phyloP scores from a whole-genome alignment of 2,113 vertebrate genomes.

The Gambusia affinis region DNA sequence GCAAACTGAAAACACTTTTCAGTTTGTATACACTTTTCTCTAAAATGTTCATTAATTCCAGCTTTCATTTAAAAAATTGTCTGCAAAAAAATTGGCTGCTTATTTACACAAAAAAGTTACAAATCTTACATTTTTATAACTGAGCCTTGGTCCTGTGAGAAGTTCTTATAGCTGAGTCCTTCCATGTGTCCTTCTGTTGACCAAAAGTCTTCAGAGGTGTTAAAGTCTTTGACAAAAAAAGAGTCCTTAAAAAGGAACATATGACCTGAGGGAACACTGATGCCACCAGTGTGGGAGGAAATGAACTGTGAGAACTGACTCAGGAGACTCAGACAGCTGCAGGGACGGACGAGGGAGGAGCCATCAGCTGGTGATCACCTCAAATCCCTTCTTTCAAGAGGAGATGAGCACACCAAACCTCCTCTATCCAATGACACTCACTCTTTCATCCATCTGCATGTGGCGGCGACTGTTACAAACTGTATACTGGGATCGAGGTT shows the following conservation, averaged over 20 bases:
- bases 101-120: constrained; percentile 6
- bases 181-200: constrained; percentile 12
- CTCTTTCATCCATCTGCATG: constrained; percentile 37
- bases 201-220: neutral
- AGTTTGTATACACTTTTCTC: neutral
- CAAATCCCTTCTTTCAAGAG: constrained; percentile 33
- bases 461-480: constrained; percentile 72
- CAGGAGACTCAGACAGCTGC: constrained; percentile 43
- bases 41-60: no score
- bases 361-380: constrained; percentile 27
- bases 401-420: constrained; percentile 41
- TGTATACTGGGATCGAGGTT: constrained; percentile 36
- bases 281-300: constrained; percentile 40
- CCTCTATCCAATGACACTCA: constrained; percentile 11
- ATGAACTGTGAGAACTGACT: constrained; percentile 42
- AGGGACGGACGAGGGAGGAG: constrained; percentile 19
- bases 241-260: neutral
- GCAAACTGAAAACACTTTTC: neutral
- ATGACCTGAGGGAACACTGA: constrained; percentile 19
- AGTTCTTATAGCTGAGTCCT: constrained; percentile 17
- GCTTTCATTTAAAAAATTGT: neutral
- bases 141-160: constrained; percentile 14
- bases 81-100: neutral
- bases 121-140: constrained; percentile 30
- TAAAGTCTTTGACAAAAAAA: constrained; percentile 10